phyloP scores from a whole-genome alignment of 2,888 invertebrate genomes.

The Drosophila affinis region DNA sequence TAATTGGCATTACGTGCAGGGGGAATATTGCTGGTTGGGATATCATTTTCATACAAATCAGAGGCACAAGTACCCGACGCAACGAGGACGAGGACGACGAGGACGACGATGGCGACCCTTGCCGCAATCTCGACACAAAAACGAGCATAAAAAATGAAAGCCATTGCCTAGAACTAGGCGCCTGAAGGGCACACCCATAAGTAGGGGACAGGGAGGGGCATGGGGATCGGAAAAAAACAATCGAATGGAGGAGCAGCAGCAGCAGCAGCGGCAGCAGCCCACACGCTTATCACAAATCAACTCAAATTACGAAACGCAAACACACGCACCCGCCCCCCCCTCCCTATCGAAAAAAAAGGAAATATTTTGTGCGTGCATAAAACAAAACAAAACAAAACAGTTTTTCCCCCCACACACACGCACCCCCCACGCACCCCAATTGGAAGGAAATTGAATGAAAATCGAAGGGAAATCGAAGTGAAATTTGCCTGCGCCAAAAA shows the following conservation, averaged over 20 bases:
- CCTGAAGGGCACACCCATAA: conserved; percentile 30
- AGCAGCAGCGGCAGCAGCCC: conserved; percentile 23
- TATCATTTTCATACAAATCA: conserved; percentile 72
- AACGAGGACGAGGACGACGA: conserved; percentile 9
- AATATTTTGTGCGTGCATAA: conserved; percentile 59
- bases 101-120: not conserved
- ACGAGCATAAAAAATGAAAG: conserved; percentile 57
- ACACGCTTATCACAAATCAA: conserved; percentile 68
- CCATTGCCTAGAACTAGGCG: conserved; percentile 44
- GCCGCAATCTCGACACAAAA: conserved; percentile 31
- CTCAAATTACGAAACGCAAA: conserved; percentile 66
- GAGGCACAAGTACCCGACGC: conserved; percentile 47
- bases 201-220: not conserved
- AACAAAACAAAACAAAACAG: conserved; percentile 35
- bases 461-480: not conserved
- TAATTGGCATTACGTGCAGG: conserved; percentile 73
- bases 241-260: conserved; percentile 43
- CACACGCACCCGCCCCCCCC: conserved; percentile 23
- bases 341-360: conserved; percentile 11
- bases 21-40: conserved; percentile 54
- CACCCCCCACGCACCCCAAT: not conserved
- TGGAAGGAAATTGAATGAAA: conserved; percentile 38
- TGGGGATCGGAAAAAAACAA: conserved; percentile 56
- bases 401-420: conserved; percentile 30
- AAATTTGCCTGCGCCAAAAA: conserved; percentile 34